Percentiles rank a stretch among this genome's conserved stretches.
Evolutionary conservation across 2,797 vertebrate genomes (phyloP).

Genomic region (Hemitrygon akajei): DNA sequence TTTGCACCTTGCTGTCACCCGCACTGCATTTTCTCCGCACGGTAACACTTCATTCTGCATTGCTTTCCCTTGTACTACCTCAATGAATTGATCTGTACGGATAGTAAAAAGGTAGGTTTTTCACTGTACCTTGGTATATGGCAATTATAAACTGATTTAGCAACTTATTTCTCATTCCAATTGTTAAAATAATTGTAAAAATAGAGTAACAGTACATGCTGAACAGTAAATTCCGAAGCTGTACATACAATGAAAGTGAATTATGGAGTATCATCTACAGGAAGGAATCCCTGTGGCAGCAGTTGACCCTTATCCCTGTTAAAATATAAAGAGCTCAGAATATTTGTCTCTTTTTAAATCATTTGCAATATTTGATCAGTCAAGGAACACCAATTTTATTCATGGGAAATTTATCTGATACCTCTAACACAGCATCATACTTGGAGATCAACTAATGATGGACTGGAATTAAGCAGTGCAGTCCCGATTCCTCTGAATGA

Average conservation of each 20-base stretch:
- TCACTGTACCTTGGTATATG: no score
- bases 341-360: neutral
- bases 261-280: neutral
- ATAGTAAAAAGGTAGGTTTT: no score
- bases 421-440: neutral
- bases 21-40: no score
- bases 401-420: neutral
- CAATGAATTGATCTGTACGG: no score
- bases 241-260: neutral
- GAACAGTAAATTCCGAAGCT: neutral
- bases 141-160: no score
- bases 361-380: neutral
- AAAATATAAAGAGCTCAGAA: neutral
- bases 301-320: neutral
- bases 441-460: neutral
- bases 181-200: neutral
- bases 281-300: neutral
- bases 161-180: neutral
- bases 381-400: neutral
- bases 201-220: neutral
- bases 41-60: no score
- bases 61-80: no score
- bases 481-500: no score
- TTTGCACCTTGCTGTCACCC: no score
- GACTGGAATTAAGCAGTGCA: neutral